phyloP scores from a whole-genome alignment of 2,113 vertebrate genomes.

The Motacilla alba region DNA sequence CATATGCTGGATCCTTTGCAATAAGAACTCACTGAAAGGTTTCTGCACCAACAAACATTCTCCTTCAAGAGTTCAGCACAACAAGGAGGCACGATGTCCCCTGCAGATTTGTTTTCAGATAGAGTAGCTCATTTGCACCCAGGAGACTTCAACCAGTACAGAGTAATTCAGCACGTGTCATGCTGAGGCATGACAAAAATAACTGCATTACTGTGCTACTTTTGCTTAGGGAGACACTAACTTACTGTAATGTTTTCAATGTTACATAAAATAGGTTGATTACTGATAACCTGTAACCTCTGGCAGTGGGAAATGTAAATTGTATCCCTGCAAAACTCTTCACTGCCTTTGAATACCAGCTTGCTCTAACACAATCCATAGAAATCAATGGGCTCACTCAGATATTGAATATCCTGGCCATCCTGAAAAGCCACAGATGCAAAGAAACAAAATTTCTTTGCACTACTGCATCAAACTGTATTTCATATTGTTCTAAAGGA shows the following conservation, averaged over 20 bases:
- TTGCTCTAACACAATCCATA: neutral
- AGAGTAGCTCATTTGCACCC: neutral
- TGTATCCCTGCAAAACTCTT: neutral
- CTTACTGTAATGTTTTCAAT: neutral
- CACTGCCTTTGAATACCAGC: neutral
- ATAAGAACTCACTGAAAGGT: neutral
- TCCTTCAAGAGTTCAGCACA: neutral
- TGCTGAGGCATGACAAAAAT: neutral
- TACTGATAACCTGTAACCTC: neutral
- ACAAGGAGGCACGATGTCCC: neutral
- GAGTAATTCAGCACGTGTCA: neutral
- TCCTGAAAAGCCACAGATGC: neutral
- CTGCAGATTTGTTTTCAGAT: neutral
- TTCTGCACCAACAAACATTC: neutral
- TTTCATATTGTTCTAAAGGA: neutral
- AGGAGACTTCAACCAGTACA: neutral
- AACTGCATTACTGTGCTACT: neutral
- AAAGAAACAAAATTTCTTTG: neutral
- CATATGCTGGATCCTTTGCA: neutral
- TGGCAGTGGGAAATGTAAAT: neutral
- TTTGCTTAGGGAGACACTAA: neutral
- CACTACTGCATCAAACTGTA: neutral
- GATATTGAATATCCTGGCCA: neutral
- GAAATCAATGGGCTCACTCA: neutral
- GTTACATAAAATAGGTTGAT: neutral